phyloP scores from a whole-genome alignment of 1,140 invertebrate genomes.

The Ips nitidus region DNA sequence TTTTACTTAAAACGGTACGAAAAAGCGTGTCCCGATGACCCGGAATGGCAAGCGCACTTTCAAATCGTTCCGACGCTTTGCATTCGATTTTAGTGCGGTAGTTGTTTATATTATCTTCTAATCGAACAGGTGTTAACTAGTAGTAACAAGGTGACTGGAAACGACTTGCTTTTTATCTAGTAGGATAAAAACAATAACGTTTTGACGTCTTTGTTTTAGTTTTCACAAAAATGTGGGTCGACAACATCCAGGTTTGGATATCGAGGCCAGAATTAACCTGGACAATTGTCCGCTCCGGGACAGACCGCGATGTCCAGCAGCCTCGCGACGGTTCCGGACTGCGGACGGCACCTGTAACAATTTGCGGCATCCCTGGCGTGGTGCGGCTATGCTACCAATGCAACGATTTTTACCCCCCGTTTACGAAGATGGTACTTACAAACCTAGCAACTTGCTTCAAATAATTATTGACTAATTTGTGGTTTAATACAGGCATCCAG shows the following conservation, averaged over 20 bases:
- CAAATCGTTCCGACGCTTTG: constrained; percentile 1
- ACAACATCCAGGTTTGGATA: constrained; percentile 20
- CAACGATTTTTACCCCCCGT: constrained; percentile 76
- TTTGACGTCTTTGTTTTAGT: constrained; percentile 31
- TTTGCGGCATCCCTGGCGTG: constrained; percentile 71
- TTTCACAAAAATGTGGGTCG: constrained; percentile 40
- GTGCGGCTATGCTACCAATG: constrained; percentile 80
- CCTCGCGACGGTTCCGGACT: constrained; percentile 70
- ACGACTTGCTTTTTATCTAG: too few species aligned
- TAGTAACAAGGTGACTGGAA: too few species aligned
- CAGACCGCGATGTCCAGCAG: constrained; percentile 60
- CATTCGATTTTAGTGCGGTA: background rate
- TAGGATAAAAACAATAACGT: too few species aligned
- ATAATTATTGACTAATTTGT: background rate
- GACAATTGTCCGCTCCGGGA: constrained; percentile 13
- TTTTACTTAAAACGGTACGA: constrained; percentile 7
- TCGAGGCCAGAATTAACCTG: constrained; percentile 32
- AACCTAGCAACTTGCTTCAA: background rate
- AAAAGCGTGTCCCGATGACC: constrained; percentile 15
- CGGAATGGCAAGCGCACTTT: constrained; percentile 1
- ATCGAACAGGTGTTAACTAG: too few species aligned
- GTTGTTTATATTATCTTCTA: too few species aligned
- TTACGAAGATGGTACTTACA: constrained; percentile 74
- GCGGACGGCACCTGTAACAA: constrained; percentile 89
- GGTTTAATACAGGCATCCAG: constrained; percentile 42